Conservation (phyloP, 2,113 vertebrate genomes). For the Beaufortia kweichowensis region DNA sequence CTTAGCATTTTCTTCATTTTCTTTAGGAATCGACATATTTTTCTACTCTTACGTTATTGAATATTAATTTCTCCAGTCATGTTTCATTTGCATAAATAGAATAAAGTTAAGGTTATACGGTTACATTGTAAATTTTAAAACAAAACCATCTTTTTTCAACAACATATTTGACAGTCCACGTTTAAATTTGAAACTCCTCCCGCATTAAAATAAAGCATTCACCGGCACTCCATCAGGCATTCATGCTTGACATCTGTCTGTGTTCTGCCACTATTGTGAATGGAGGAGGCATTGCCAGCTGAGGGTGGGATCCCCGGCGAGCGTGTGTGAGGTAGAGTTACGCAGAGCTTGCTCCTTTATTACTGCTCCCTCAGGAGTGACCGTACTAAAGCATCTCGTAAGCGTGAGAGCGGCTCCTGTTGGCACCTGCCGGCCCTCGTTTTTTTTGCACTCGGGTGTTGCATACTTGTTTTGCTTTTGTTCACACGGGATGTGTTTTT, state of each 20-base stretch:
- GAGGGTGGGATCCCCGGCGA: conserved; percentile 59
- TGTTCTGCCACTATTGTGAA: conserved; percentile 64
- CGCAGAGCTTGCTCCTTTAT: conserved; percentile 52
- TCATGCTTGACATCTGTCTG: conserved; percentile 73
- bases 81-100: too few species aligned
- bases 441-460: background rate
- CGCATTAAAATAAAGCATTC: conserved; percentile 27
- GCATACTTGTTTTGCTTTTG: conserved; percentile 15
- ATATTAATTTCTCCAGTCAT: too few species aligned
- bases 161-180: background rate
- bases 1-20: too few species aligned
- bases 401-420: conserved; percentile 46
- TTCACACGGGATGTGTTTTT: too few species aligned
- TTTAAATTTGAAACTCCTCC: conserved; percentile 67
- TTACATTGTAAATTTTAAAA: too few species aligned
- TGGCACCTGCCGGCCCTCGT: conserved; percentile 27
- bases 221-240: conserved; percentile 61
- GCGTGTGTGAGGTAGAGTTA: conserved; percentile 44
- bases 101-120: too few species aligned
- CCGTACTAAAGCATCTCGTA: conserved; percentile 48
- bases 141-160: too few species aligned
- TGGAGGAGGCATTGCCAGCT: conserved; percentile 64
- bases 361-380: conserved; percentile 56
- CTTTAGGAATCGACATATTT: too few species aligned
- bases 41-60: too few species aligned